A percentile compares a stretch with the other conserved stretches of the same genome.
These are phyloP conservation scores for Corythoichthys intestinalis DNA, from an alignment of 2,113 vertebrate genomes.

Conservation along the genomic window DNA sequence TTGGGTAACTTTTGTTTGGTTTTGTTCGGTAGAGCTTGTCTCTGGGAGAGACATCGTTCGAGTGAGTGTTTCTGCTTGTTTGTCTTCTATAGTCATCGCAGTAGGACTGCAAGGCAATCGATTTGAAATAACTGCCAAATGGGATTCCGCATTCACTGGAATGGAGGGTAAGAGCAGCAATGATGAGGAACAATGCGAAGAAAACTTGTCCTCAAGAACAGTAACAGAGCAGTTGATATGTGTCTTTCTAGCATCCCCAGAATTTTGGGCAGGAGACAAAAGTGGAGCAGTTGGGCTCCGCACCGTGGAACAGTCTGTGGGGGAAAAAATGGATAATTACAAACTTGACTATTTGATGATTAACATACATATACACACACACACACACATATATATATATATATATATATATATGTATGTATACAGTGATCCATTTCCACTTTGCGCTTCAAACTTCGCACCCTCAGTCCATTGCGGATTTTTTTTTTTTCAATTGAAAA, in stretches of 20 bases:
- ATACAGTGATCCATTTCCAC: no score
- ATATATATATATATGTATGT: no score
- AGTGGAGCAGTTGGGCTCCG: constrained; percentile 74
- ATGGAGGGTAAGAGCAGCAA: constrained; percentile 24
- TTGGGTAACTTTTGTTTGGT: constrained; percentile 1
- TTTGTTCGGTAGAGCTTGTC: constrained; percentile 12
- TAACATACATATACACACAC: no score
- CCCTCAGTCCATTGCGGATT: no score
- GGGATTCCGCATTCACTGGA: constrained; percentile 40
- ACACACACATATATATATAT: no score
- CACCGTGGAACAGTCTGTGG: constrained; percentile 68
- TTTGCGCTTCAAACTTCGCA: no score
- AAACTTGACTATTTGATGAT: neutral
- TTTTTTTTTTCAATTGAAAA: no score
- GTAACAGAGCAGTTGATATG: constrained; percentile 36
- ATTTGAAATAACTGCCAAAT: neutral
- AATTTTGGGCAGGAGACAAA: constrained; percentile 77
- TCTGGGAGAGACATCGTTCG: constrained; percentile 6
- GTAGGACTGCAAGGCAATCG: constrained; percentile 12
- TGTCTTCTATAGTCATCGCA: constrained; percentile 18
- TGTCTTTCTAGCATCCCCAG: constrained; percentile 73
- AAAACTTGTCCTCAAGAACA: constrained; percentile 32
- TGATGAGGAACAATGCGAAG: constrained; percentile 17
- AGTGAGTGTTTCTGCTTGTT: constrained; percentile 11
- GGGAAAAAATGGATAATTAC: constrained; percentile 9